Evolutionary conservation across 2,113 vertebrate genomes (phyloP).

Genomic region (Siniperca chuatsi): DNA sequence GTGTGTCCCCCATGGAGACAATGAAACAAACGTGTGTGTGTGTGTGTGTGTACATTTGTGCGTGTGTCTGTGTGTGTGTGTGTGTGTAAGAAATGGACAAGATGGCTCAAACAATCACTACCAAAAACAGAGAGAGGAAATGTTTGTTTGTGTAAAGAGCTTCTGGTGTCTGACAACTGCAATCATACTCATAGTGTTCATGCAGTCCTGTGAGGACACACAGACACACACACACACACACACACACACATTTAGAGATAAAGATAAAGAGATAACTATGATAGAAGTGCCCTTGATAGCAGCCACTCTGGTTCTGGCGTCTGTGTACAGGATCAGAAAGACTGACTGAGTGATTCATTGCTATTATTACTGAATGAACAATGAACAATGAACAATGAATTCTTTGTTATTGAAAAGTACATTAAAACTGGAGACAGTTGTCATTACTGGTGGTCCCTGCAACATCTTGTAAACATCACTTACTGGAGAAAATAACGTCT

Average conservation of each 20-base stretch:
- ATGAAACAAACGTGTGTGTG: not conserved
- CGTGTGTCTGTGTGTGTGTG: not conserved
- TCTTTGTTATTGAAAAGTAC: conserved; percentile 22
- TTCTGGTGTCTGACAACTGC: conserved; percentile 25
- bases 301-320: not conserved
- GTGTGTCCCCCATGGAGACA: too few relatives aligned
- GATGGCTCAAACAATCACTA: conserved; percentile 25
- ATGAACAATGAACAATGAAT: conserved; percentile 6
- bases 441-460: conserved; percentile 7
- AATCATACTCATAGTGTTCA: conserved; percentile 22
- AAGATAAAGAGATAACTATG: conserved; percentile 11
- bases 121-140: not conserved
- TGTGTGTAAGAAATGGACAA: not conserved
- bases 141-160: conserved; percentile 29
- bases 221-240: not conserved
- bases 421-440: conserved; percentile 23
- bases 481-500: conserved; percentile 8
- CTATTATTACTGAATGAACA: conserved; percentile 24
- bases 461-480: conserved; percentile 14
- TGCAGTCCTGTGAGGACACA: not conserved
- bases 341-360: not conserved
- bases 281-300: not conserved
- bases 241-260: not conserved
- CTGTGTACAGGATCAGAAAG: conserved; percentile 9
- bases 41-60: not conserved